phyloP scores from a whole-genome alignment of 2,797 vertebrate species.

The Platalea minor region DNA sequence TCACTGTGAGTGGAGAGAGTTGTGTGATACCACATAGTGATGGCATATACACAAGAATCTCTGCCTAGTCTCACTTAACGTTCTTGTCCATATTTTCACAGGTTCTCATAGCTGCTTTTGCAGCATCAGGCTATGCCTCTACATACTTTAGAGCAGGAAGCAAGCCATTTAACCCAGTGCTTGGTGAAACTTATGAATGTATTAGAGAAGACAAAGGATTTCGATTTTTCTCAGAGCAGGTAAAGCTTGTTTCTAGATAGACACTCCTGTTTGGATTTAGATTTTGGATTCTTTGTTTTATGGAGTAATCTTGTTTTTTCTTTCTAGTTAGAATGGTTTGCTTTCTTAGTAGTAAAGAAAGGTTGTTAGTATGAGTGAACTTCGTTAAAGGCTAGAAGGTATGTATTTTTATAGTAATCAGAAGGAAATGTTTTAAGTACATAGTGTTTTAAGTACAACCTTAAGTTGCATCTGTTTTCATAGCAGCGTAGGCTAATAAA shows the following conservation, averaged over 20 bases:
- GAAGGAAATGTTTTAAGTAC: background rate
- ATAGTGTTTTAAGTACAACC: background rate
- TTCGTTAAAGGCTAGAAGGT: background rate
- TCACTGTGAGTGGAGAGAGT: background rate
- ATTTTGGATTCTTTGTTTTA: background rate
- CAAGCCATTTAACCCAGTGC: constrained; percentile 98
- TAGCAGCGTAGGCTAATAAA: background rate
- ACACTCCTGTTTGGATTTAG: background rate
- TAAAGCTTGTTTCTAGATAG: constrained; percentile 51
- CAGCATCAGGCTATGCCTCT: constrained; percentile 95
- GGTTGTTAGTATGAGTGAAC: background rate
- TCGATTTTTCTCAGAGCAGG: constrained; percentile 98
- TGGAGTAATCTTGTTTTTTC: background rate
- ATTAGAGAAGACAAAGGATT: constrained; percentile 98
- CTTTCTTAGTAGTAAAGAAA: background rate
- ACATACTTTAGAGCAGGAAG: constrained; percentile 99
- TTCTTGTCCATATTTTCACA: constrained; percentile 69
- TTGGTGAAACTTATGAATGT: constrained; percentile 98
- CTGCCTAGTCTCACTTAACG: background rate
- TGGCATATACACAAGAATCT: background rate
- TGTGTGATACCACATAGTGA: background rate
- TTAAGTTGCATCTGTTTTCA: background rate
- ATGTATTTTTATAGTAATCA: background rate
- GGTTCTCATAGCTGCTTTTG: constrained; percentile 96
- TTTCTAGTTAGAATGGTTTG: background rate